These are phyloP conservation scores for Poliocrania exsul DNA, from an alignment of 2,797 vertebrate species.

Conservation along the genomic window DNA sequence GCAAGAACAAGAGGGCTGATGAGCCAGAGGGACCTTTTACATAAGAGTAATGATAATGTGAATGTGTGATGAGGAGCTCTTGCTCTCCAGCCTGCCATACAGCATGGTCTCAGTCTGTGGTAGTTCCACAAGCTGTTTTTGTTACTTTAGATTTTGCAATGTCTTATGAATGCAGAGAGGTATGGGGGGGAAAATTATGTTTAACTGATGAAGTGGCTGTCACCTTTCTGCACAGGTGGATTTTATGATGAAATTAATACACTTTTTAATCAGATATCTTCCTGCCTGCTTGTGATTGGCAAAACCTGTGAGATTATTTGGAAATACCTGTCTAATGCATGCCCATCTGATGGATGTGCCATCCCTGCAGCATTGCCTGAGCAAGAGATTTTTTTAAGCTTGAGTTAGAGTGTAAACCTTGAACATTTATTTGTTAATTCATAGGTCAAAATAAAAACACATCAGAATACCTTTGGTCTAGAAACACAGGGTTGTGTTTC, in stretches of 20 bases:
- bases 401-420: not conserved
- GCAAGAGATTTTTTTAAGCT: not conserved
- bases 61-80: fast-evolving
- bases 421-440: not conserved
- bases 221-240: not conserved
- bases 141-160: not conserved
- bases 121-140: not conserved
- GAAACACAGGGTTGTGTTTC: not conserved
- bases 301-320: not conserved
- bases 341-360: not conserved
- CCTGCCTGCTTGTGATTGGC: not conserved
- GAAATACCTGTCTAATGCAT: not conserved
- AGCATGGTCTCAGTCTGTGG: not conserved
- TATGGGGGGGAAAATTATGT: not conserved
- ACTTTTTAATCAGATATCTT: not conserved
- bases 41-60: not conserved
- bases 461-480: not conserved
- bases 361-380: not conserved
- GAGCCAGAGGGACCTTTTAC: not conserved
- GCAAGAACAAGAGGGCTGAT: not conserved
- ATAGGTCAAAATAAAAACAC: not conserved
- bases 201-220: not conserved
- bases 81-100: not conserved
- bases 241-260: not conserved
- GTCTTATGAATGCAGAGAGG: not conserved